Evolutionary conservation across 2,888 invertebrate genomes (phyloP).

Genomic region (Harpalus rufipes): DNA sequence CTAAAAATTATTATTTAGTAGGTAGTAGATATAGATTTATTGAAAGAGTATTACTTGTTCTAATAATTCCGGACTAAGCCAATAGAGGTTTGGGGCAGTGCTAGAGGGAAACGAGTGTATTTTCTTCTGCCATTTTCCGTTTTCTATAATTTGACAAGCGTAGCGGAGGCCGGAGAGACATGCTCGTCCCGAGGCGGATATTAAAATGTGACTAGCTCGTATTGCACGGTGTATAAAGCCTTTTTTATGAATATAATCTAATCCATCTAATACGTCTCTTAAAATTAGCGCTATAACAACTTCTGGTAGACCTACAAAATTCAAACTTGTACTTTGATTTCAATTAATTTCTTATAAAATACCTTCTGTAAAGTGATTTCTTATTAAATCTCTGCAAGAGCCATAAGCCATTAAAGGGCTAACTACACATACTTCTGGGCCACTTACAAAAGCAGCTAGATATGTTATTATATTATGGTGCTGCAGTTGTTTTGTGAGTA

Average conservation of each 20-base stretch:
- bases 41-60: conserved; percentile 82
- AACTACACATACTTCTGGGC: conserved; percentile 88
- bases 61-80: conserved; percentile 94
- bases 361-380: conserved; percentile 84
- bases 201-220: conserved; percentile 89
- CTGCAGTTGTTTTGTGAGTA: conserved; percentile 86
- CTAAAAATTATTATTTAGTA: conserved; percentile 73
- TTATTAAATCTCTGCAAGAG: conserved; percentile 89
- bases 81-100: conserved; percentile 87
- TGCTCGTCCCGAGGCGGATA: conserved; percentile 86
- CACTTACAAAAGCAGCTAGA: conserved; percentile 87
- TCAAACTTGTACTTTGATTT: background rate
- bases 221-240: conserved; percentile 93
- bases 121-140: conserved; percentile 84
- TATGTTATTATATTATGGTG: conserved; percentile 89
- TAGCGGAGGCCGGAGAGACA: conserved; percentile 89
- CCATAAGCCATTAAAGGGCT: conserved; percentile 92
- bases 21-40: conserved; percentile 13
- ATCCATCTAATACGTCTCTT: conserved; percentile 87
- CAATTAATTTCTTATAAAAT: conserved; percentile 39
- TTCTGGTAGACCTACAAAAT: conserved; percentile 86
- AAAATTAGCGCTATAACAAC: conserved; percentile 88
- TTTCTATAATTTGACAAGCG: conserved; percentile 85
- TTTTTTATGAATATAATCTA: conserved; percentile 91
- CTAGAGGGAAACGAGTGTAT: conserved; percentile 88